These are phyloP conservation scores for Parthenolecanium corni DNA, from an alignment of 2,888 invertebrate genomes.

Conservation along the genomic window DNA sequence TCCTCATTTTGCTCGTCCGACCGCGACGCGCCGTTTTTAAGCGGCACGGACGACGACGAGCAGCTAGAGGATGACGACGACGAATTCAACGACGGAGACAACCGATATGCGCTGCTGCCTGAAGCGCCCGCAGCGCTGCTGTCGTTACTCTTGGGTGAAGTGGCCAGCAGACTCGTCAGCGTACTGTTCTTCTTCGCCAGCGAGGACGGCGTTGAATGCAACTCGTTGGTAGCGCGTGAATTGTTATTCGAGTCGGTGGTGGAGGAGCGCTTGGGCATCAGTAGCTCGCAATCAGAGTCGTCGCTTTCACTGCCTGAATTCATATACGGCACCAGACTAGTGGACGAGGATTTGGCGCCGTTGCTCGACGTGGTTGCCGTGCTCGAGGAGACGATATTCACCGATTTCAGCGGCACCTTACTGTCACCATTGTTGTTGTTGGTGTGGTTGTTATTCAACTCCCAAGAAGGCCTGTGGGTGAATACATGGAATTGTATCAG, in stretches of 20 bases:
- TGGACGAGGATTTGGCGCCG: constrained; percentile 19
- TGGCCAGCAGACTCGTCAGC: constrained; percentile 18
- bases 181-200: constrained; percentile 21
- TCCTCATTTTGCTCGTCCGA: neutral
- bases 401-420: constrained; percentile 2
- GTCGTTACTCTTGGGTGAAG: constrained; percentile 14
- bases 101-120: too few relatives aligned
- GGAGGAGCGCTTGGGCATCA: neutral
- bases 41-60: too few relatives aligned
- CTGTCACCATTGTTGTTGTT: constrained; percentile 2
- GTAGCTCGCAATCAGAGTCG: constrained; percentile 14
- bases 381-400: neutral
- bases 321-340: constrained; percentile 30
- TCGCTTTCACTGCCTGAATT: constrained; percentile 28
- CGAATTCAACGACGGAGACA: neutral
- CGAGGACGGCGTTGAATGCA: constrained; percentile 2
- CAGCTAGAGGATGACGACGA: neutral
- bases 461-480: too few relatives aligned
- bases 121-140: neutral
- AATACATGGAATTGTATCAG: too few relatives aligned
- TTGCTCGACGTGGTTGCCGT: constrained; percentile 18
- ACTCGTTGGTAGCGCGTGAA: neutral
- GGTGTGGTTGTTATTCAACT: too few relatives aligned
- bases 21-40: neutral
- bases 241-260: constrained; percentile 9